Evolutionary conservation across 2,888 invertebrate genomes (phyloP).

Genomic region (Scaptomyza polygonia): DNA sequence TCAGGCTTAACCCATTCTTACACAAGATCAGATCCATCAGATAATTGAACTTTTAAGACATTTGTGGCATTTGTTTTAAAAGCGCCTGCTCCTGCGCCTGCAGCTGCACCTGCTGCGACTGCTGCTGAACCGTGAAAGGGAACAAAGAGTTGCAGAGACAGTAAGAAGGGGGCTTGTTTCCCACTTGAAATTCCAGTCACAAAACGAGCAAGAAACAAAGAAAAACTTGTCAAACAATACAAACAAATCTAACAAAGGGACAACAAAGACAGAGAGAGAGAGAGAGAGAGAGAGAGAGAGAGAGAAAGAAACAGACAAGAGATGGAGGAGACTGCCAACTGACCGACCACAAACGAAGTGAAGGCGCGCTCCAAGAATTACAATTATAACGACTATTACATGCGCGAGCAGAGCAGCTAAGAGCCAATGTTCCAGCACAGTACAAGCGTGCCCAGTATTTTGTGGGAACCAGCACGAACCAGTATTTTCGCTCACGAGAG

Average conservation of each 20-base stretch:
- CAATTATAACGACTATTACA: slow-evolving; percentile 64
- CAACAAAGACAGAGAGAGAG: not conserved
- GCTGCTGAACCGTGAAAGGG: not conserved
- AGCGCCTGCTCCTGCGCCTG: slow-evolving; percentile 61
- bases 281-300: not conserved
- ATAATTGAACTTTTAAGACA: slow-evolving; percentile 43
- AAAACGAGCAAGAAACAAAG: slow-evolving; percentile 54
- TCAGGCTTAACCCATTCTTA: slow-evolving; percentile 8
- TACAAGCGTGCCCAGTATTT: slow-evolving; percentile 44
- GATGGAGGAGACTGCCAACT: not conserved
- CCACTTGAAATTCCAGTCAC: slow-evolving; percentile 70
- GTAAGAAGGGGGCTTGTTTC: slow-evolving; percentile 4
- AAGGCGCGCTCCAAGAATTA: slow-evolving; percentile 59
- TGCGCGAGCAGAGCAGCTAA: slow-evolving; percentile 16
- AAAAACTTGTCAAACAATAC: slow-evolving; percentile 62
- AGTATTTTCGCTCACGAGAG: slow-evolving; percentile 39
- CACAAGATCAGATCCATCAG: slow-evolving; percentile 39
- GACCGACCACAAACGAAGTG: slow-evolving; percentile 49
- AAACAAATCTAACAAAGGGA: slow-evolving; percentile 66
- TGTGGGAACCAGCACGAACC: slow-evolving; percentile 44
- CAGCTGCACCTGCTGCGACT: slow-evolving; percentile 52
- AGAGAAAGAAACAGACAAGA: not conserved
- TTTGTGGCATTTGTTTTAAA: slow-evolving; percentile 66
- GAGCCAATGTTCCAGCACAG: slow-evolving; percentile 1
- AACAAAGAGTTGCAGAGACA: not conserved